phyloP scores from a whole-genome alignment of 2,888 invertebrate genomes.

The Synergus umbraculus region DNA sequence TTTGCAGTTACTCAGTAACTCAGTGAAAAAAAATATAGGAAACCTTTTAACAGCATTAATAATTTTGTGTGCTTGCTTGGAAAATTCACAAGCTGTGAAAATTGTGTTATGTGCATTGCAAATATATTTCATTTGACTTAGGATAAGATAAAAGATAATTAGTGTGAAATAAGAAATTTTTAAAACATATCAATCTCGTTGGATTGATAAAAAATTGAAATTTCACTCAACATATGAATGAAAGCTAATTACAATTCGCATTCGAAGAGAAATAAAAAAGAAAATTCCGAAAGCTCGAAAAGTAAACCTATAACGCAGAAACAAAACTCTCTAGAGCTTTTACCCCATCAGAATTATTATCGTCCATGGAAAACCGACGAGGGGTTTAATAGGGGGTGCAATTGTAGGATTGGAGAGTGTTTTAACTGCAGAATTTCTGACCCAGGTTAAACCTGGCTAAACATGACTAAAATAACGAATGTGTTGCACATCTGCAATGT shows the following conservation, averaged over 20 bases:
- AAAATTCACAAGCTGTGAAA: constrained; percentile 31
- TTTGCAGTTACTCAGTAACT: background rate
- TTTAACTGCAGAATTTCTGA: background rate
- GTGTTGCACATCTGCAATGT: background rate
- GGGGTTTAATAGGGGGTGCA: background rate
- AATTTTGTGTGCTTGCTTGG: constrained; percentile 21
- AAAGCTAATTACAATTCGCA: background rate
- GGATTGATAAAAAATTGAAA: background rate
- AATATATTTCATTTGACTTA: constrained; percentile 6
- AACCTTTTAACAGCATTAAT: background rate
- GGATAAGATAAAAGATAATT: background rate
- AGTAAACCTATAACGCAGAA: background rate
- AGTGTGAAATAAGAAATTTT: background rate
- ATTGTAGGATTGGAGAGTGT: background rate
- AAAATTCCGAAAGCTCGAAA: background rate
- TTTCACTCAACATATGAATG: background rate
- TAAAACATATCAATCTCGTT: background rate
- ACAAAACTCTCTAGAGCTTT: background rate
- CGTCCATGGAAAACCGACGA: background rate
- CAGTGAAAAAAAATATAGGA: background rate
- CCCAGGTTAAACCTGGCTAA: background rate
- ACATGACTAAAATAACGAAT: background rate
- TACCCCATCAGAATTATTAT: background rate
- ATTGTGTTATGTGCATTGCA: background rate
- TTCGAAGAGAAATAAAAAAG: background rate